Evolutionary conservation across 64 coral and sea anemone genomes (phyloP).

Genomic region (Dendrophyllia cribrosa): DNA sequence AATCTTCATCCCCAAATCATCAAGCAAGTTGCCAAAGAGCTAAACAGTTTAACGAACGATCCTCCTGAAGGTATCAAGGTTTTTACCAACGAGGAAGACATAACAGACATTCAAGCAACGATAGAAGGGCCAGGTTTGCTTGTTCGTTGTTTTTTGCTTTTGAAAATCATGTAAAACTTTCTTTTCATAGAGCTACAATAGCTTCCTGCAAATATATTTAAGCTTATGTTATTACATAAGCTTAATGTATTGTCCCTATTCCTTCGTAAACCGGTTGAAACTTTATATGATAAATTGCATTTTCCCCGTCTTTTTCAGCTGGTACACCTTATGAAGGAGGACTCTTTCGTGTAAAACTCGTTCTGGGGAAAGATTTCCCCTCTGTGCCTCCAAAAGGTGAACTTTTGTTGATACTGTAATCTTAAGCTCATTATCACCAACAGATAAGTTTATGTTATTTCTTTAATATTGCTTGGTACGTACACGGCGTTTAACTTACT

Average conservation of each 20-base stretch:
- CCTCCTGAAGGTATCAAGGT: slow-evolving; percentile 98
- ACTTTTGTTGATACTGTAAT: neutral
- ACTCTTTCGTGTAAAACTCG: slow-evolving; percentile 94
- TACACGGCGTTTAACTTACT: neutral
- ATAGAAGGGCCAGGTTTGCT: slow-evolving; percentile 96
- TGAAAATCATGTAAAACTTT: neutral
- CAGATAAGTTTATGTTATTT: too few relatives aligned
- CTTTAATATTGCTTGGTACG: too few relatives aligned
- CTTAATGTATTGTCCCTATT: neutral
- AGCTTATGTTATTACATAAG: too few relatives aligned
- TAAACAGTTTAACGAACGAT: slow-evolving; percentile 79
- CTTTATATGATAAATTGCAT: neutral
- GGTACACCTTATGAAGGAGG: slow-evolving; percentile 99
- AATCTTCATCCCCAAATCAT: slow-evolving; percentile 99
- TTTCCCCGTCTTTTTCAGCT: slow-evolving; percentile 68
- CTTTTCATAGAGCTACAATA: neutral
- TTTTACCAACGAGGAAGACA: slow-evolving; percentile 95
- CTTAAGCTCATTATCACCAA: too few relatives aligned
- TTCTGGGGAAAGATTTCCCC: slow-evolving; percentile 96
- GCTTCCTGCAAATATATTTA: too few relatives aligned
- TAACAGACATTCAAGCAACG: slow-evolving; percentile 98
- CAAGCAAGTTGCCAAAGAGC: slow-evolving; percentile 97
- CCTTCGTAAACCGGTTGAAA: neutral
- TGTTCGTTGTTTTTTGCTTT: neutral
- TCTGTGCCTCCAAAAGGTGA: slow-evolving; percentile 97